These are phyloP conservation scores for Microtus pennsylvanicus DNA, from an alignment of 2,113 vertebrate genomes.

Conservation along the genomic window DNA sequence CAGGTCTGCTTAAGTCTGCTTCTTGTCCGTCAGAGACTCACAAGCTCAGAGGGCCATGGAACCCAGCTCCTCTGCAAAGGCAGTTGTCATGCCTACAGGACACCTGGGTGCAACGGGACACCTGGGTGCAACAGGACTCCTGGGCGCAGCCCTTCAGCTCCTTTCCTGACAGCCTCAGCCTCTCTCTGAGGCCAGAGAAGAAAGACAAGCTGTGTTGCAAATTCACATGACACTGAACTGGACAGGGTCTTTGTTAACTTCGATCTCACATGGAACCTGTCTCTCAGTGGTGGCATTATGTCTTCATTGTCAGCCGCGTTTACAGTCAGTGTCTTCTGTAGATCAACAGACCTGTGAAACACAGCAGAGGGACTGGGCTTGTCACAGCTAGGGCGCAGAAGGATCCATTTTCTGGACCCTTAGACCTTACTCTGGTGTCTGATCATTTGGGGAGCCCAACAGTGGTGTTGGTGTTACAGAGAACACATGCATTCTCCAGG, in stretches of 20 bases:
- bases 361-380: not conserved
- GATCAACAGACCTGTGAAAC: rapidly evolving
- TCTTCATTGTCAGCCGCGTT: not conserved
- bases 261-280: rapidly evolving
- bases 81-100: not conserved
- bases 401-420: not conserved
- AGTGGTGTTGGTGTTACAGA: no score
- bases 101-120: not conserved
- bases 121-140: no score
- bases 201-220: not conserved
- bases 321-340: no score
- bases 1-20: rapidly evolving
- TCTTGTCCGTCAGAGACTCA: no score
- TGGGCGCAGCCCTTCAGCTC: not conserved
- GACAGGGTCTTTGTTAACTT: not conserved
- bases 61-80: not conserved
- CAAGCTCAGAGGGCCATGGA: no score
- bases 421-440: not conserved
- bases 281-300: not conserved
- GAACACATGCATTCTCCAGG: rapidly evolving
- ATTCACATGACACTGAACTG: no score
- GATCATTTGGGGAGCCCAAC: not conserved
- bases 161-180: no score
- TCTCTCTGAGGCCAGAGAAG: not conserved
- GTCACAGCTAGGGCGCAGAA: rapidly evolving